These are phyloP conservation scores for Dunckerocampus dactyliophorus DNA, from an alignment of 2,113 vertebrate genomes.

Conservation along the genomic window DNA sequence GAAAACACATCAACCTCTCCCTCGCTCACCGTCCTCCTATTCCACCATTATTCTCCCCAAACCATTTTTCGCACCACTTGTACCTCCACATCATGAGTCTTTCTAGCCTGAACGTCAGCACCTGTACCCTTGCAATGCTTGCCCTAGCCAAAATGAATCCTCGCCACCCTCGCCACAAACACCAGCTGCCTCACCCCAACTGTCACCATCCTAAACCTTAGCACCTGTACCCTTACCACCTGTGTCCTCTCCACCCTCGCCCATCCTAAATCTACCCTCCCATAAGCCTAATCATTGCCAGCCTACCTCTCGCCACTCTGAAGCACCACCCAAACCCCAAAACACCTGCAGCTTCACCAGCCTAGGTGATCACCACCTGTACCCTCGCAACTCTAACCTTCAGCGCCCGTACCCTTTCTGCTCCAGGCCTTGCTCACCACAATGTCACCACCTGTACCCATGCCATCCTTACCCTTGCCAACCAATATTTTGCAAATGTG, in stretches of 20 bases:
- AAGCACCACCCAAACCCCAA: background rate
- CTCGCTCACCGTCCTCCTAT: conserved; percentile 29
- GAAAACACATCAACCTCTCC: conserved; percentile 56
- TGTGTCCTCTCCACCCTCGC: background rate
- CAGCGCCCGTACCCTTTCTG: too few relatives aligned
- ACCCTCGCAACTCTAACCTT: background rate
- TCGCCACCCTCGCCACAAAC: background rate
- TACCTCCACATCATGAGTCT: background rate
- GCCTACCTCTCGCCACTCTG: background rate
- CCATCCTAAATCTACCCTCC: background rate
- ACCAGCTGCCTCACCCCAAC: background rate
- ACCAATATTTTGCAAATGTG: background rate
- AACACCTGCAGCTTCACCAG: background rate
- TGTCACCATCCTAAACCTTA: background rate
- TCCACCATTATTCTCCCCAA: conserved; percentile 24
- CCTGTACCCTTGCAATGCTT: too few relatives aligned
- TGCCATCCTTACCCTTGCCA: too few relatives aligned
- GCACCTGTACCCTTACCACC: too few relatives aligned
- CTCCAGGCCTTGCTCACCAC: too few relatives aligned
- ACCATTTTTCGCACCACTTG: background rate
- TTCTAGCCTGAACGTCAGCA: background rate
- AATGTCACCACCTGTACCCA: background rate
- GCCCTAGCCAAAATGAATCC: background rate
- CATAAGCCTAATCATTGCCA: background rate
- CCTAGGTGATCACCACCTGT: background rate